A percentile compares a stretch with the other conserved stretches of the same genome.
Evolutionary conservation across 23 tunicate species (phyloP).

Genomic region (Trididemnum miniatum): DNA sequence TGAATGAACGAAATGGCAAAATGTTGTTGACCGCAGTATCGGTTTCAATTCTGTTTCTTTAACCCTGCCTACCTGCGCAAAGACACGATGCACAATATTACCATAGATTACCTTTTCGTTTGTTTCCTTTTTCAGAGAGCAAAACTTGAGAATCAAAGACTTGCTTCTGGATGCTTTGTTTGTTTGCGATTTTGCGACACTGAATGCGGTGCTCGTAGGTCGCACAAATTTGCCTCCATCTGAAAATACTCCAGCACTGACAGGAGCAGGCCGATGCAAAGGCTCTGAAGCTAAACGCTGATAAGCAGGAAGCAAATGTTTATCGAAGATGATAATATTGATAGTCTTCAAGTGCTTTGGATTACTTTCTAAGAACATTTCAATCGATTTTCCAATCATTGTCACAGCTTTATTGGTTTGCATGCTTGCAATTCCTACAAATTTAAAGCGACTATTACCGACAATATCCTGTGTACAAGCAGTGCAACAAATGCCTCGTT

Average conservation of each 20-base stretch:
- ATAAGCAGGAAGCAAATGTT: background rate
- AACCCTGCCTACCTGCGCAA: too few relatives aligned
- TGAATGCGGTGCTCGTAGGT: background rate
- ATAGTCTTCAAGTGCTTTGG: constrained; percentile 6
- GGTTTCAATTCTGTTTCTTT: too few relatives aligned
- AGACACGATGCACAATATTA: too few relatives aligned
- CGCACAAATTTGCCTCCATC: too few relatives aligned
- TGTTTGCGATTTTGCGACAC: background rate
- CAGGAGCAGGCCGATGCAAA: background rate
- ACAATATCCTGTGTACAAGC: too few relatives aligned
- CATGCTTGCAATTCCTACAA: background rate
- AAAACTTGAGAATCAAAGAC: background rate
- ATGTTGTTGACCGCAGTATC: too few relatives aligned
- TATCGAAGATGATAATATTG: background rate
- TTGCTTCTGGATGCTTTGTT: background rate
- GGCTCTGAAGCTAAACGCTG: background rate
- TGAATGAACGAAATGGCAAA: too few relatives aligned
- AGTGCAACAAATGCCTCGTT: too few relatives aligned
- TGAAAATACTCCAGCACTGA: too few relatives aligned
- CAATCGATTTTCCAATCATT: background rate
- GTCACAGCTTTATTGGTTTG: background rate
- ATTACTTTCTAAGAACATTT: background rate
- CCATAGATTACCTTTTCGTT: constrained; percentile 1
- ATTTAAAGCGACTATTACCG: too few relatives aligned
- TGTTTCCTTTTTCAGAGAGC: background rate